These are phyloP conservation scores for Drosophila pegasa DNA, from an alignment of 2,888 invertebrate genomes.

Conservation along the genomic window DNA sequence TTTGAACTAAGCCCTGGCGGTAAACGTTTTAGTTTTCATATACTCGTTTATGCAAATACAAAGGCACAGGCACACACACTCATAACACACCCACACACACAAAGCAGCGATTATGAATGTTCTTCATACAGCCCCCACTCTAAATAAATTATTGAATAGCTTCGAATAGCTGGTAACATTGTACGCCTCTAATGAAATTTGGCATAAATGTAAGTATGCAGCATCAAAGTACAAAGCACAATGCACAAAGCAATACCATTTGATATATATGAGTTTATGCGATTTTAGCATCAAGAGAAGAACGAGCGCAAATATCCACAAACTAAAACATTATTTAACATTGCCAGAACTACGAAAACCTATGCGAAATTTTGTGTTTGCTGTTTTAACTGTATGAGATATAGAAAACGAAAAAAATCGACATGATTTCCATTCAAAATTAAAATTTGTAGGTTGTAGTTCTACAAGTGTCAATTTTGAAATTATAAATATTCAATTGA, in stretches of 20 bases:
- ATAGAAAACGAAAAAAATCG: too few relatives aligned
- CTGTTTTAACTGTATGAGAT: too few relatives aligned
- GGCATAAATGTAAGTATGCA: neutral
- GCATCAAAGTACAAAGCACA: neutral
- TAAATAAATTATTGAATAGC: slow-evolving; percentile 1
- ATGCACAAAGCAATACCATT: neutral
- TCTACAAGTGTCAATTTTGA: too few relatives aligned
- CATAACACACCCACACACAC: neutral
- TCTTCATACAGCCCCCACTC: neutral
- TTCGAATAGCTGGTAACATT: neutral
- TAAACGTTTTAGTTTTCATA: too few relatives aligned
- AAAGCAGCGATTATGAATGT: neutral
- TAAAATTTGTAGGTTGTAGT: too few relatives aligned
- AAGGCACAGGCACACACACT: neutral
- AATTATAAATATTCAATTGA: too few relatives aligned
- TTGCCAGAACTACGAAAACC: neutral
- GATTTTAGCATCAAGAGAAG: neutral
- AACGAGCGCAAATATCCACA: neutral
- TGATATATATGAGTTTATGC: neutral
- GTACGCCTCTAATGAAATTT: neutral
- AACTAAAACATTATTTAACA: too few relatives aligned
- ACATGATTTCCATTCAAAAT: too few relatives aligned
- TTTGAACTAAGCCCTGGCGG: too few relatives aligned
- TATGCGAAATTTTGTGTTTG: neutral
- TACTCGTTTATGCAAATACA: neutral